Evolutionary conservation across 2,113 vertebrate genomes (phyloP), one percentile per base, ranked within the genome.

Genomic region (Morone chrysops): DNA sequence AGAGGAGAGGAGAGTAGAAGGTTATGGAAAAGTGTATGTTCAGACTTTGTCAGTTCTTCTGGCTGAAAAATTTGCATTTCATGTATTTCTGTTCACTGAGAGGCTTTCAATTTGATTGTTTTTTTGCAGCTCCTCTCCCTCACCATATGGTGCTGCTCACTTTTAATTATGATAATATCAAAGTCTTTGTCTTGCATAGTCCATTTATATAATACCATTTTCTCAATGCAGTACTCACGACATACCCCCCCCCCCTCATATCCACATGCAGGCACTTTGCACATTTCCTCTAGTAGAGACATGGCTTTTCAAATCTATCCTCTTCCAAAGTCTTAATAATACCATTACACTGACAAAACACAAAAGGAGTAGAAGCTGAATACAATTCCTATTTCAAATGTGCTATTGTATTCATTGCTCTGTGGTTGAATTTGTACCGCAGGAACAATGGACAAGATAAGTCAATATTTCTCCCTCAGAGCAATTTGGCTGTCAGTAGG

Each of bases 161-260:
- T 93, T 95, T 95, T 95, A 95, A 96, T 96, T 95, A 96, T 92
- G 91, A 93, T 95, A 95, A 95, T 92, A 95, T 94, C 86, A 82
- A 73, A 91, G 94, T 94, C 93, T 95, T 95, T 95, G 94, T 95
- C 92, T 94, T 90, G 88, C 90, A 77, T 88, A 90, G 90, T 94
- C 93, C 94, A 94, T 96, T 95, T 95, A 90, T 93, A 88, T 94
- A 95, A 96, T 95, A 95, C 90, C 91, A 92, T 93, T 94, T 94
- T 90, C 90, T 91, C 85, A 70, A 79, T 81, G 89, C 91, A 85
- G 84, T 72, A 66, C 76, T 81, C 75, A 13, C 45, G 70, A 83
- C 77, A 82, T 83, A 36, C 78, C 10, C 53, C 22, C n/a, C n/a
- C 41, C 18, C 70, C 48, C 40, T 63, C 77, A 82, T 61, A 70